Base-by-base conservation (phyloP, 2,888 invertebrate species). In the Eupelmus urozonus region DNA sequence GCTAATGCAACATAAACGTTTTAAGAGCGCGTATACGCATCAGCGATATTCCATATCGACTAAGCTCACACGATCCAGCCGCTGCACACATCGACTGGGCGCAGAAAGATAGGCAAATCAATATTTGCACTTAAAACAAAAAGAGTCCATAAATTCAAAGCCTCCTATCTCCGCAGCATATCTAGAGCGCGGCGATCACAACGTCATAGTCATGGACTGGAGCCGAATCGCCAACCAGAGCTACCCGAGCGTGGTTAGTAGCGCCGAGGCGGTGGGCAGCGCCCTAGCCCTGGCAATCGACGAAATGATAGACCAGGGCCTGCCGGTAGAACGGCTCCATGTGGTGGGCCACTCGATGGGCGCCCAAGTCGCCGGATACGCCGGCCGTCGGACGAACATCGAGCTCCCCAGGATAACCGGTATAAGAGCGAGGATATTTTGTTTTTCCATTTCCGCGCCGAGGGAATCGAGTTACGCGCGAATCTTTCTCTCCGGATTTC, bases 171-270 rank as follows among this genome's bases (percentile, higher is more conserved):
- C 3, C 0, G 1, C 81, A 66, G 91, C 90, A 0, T 92, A 91
- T 82, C 66, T 89, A 0, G 82, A 83, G 0, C 90, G 90, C 0
- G 80, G 75, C 2, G 84, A 89, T 2, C 89, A 90, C 85, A 92
- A 92, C 81, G 80, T 90, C 0, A 81, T 92, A 20, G 84, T 88
- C 1, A 81, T 91, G 75, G 92, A 92, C 83, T 92, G 91, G 90
- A 83, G 90, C 16, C 88, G 89, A 80, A 81, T 91, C n/a, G 90
- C 90, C 5, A 88, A 87, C 7, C 88, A 90, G 0, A 86, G 87
- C 81, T 92, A 91, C 76, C 0, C 90, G 4, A 67, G 3, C 34
- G 81, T 83, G 0, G 87, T 87, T 0, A 83, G 84, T 3, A 81
- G 73, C 40, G 79, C 74, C 0, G 53, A 49, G 2, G 7, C 60